A percentile compares a stretch with the other conserved stretches of the same genome.
phyloP scores from a whole-genome alignment of 2,113 vertebrate genomes.

The Polypterus senegalus region DNA sequence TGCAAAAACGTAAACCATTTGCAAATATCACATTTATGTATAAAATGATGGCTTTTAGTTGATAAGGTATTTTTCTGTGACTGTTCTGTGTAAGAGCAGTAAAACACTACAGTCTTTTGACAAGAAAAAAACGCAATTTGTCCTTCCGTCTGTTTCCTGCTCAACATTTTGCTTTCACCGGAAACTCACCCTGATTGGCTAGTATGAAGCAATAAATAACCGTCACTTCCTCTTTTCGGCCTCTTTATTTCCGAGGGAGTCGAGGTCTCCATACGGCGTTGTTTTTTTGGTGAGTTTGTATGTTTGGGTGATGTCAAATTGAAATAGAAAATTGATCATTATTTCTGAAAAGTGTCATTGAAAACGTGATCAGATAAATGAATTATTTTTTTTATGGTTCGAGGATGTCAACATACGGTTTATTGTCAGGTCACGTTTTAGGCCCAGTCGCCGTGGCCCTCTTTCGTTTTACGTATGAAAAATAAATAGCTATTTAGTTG shows the following conservation, averaged over 20 bases:
- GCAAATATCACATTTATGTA: too few species aligned
- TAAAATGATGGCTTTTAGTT: too few species aligned
- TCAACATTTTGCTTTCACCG: too few species aligned
- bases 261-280: conserved; percentile 70
- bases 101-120: too few species aligned
- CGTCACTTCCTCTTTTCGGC: rapidly evolving
- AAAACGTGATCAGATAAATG: rapidly evolving
- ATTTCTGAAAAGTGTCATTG: background rate
- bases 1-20: too few species aligned
- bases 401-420: rapidly evolving
- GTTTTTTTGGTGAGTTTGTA: conserved; percentile 43
- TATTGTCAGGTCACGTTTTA: rapidly evolving
- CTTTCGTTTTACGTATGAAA: background rate
- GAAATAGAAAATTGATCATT: background rate
- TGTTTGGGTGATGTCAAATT: conserved; percentile 17
- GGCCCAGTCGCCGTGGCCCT: rapidly evolving
- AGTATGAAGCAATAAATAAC: conserved; percentile 15
- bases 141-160: too few species aligned
- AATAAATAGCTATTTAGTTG: too few species aligned
- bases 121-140: too few species aligned
- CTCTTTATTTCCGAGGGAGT: conserved; percentile 48
- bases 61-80: too few species aligned
- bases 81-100: too few species aligned
- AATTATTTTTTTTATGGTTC: rapidly evolving
- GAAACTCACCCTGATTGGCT: conserved; percentile 23